Evolutionary conservation across 2,797 vertebrate genomes (phyloP), one percentile per base, ranked within the genome.

Genomic region (Microcaecilia unicolor): DNA sequence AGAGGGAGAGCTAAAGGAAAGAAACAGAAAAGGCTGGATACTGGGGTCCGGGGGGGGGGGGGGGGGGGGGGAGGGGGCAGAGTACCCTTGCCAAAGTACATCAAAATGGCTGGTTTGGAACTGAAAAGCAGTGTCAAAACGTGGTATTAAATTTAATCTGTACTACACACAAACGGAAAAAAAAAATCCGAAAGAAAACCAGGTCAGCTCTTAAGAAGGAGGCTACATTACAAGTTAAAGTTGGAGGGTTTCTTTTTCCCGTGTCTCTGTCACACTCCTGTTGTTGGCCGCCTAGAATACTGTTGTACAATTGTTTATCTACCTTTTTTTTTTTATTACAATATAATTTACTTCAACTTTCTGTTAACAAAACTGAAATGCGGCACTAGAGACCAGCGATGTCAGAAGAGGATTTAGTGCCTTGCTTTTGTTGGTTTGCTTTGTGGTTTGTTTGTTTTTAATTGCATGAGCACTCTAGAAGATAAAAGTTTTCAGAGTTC

Each of bases 261-360:
- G 80, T 84, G 85, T 76, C 59, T 85, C 65, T 83, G 77, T 88
- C 79, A 83, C 80, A 88, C 77, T 70, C 76, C 68, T 70, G 64
- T 73, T 74, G 78, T 73, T 74, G 78, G 77, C 84, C 83, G 64
- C 88, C 92, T 93, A 92, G 88, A 97, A 97, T 93, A 97, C 92
- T 95, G 92, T 89, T 87, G 87, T 91, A 93, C 89, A 90, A 86
- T 85, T 87, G 72, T 83, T 81, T 80, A 75, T 82, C 89, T 86
- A 83, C 87, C 89, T 92, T 91, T 77, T 69, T 78, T 81, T 78
- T 66, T 89, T 93, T 89, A 88, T 93, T 95, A 93, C 93, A 96
- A 96, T 96, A 98, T 89, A 95, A 94, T 95, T 92, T 92, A 95
- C 81, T 94, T 87, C 87, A 86, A 77, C 83, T 83, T 85, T 91